Conservation (phyloP, 1,140 invertebrate species). For the Pseudomyrmex sp. region DNA sequence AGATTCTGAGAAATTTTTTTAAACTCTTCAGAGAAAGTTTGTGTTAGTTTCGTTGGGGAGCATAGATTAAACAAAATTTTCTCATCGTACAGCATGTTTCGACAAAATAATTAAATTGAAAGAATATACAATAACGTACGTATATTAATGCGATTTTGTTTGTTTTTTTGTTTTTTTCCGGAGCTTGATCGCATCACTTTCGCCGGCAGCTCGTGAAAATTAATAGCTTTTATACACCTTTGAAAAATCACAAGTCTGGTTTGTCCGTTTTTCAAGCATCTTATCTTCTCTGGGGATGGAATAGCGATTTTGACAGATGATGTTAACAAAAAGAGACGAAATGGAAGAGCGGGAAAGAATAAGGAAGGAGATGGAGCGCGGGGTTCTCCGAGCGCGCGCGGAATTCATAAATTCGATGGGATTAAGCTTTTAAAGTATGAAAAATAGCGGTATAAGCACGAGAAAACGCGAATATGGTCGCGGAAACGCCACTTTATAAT, state of each 20-base stretch:
- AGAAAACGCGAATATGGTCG: background rate
- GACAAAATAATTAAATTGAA: too few species aligned
- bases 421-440: conserved; percentile 74
- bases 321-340: background rate
- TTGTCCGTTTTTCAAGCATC: background rate
- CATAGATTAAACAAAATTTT: too few species aligned
- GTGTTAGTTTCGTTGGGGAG: too few species aligned
- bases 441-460: conserved; percentile 70
- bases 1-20: too few species aligned
- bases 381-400: background rate
- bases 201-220: background rate
- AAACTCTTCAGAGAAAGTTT: too few species aligned
- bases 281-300: conserved; percentile 7
- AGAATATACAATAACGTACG: too few species aligned
- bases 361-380: background rate
- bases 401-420: conserved; percentile 72
- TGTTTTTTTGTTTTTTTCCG: background rate
- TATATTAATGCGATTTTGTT: too few species aligned
- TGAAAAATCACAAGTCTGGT: conserved; percentile 12
- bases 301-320: background rate
- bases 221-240: background rate
- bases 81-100: too few species aligned
- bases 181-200: background rate
- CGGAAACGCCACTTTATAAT: conserved; percentile 43
- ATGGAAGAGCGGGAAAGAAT: conserved; percentile 7